These are phyloP conservation scores for Neodon shergylaensis DNA, from an alignment of 2,113 vertebrate genomes.

Conservation along the genomic window DNA sequence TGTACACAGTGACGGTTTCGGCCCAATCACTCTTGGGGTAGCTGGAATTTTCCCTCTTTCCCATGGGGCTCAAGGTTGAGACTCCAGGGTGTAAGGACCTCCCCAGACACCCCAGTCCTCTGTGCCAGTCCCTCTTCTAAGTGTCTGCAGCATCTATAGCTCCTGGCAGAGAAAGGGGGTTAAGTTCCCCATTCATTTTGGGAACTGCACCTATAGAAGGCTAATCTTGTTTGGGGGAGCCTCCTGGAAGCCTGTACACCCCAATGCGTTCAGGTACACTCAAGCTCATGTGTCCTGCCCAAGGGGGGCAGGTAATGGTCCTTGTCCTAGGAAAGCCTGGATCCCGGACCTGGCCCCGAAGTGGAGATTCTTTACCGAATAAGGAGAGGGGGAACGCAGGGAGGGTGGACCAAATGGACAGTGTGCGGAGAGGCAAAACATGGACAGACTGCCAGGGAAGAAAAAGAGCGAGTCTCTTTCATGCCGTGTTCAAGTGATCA, in stretches of 20 bases:
- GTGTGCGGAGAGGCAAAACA: not conserved
- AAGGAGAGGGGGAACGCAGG: not conserved
- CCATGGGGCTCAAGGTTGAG: not conserved
- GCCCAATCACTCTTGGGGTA: not conserved
- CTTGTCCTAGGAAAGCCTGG: not conserved
- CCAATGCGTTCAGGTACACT: not conserved
- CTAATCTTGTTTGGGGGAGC: not conserved
- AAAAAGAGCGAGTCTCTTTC: constrained; percentile 17
- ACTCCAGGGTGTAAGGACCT: not conserved
- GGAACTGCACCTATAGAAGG: not conserved
- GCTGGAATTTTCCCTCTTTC: not conserved
- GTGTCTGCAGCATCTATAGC: fast-evolving
- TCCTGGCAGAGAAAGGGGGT: not conserved
- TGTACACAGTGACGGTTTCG: not conserved
- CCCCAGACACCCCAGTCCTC: not conserved
- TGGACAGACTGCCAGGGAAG: not conserved
- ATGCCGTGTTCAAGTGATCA: constrained; percentile 4
- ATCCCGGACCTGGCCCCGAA: not conserved
- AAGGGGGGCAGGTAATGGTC: not conserved
- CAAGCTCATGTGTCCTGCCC: fast-evolving
- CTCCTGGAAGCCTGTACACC: not conserved
- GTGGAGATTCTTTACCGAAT: not conserved
- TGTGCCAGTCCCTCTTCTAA: no score
- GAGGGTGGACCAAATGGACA: not conserved
- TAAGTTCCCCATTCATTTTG: not conserved